Base-by-base conservation (phyloP, 2,113 vertebrate genomes). In the Ascaphus truei region DNA sequence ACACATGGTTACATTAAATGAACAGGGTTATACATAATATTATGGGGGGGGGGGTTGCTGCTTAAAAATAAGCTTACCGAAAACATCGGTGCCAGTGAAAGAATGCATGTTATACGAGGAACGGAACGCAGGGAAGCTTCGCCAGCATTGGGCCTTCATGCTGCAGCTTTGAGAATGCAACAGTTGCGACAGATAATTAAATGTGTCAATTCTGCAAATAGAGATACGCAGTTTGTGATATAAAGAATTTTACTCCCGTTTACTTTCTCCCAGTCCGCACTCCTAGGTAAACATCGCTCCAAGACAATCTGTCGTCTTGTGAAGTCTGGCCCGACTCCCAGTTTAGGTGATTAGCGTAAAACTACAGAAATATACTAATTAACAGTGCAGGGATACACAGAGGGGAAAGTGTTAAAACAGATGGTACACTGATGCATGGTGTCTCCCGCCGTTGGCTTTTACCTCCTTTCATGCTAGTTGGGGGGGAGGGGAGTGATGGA, bases 331-430 rank as follows among this genome's bases (percentile, higher is more conserved):
- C 62, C 50, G 2, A 43, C 25, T 82, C 88, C 86, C 72, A 56
- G 82, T 73, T 48, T 29, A 73, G 71, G 77, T 0, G 75, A 81
- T 82, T 69, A 83, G 76, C 66, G 79, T 73, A 74, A 36, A 78
- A 78, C 80, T 80, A 81, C 75, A 79, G 81, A 77, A 80, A 82
- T 81, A 67, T 51, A 61, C 79, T 77, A 69, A 83, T 81, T 73
- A 84, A 83, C 83, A 76, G 74, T 33, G 64, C 75, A 65, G 75
- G 71, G 77, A 65, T 73, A 47, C 68, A 74, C 77, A 71, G 64
- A 47, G 34, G 43, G 59, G 67, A 25, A 27, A 13, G 66, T 3
- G 2, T 3, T 65, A 59, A 6, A 63, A 76, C 73, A 73, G 63
- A 10, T 1, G 72, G 81, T 75, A 58, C 23, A n/a, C 64, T 71